Evolutionary conservation across 2,888 invertebrate genomes (phyloP).

Genomic region (Acrobasis consociella): DNA sequence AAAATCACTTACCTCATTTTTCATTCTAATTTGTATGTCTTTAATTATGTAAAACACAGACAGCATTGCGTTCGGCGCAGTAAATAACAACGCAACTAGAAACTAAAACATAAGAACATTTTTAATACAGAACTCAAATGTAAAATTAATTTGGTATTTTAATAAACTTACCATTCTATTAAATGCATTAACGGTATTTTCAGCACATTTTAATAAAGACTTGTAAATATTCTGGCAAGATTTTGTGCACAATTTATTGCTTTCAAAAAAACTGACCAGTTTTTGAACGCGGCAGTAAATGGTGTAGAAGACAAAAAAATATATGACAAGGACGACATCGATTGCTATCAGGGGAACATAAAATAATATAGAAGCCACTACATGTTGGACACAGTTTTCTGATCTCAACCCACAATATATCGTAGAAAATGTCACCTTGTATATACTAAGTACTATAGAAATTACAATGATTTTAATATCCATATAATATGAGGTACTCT

Average conservation of each 20-base stretch:
- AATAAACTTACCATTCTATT: slow-evolving; percentile 24
- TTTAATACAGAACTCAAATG: background rate
- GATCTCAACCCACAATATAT: slow-evolving; percentile 15
- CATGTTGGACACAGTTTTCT: slow-evolving; percentile 14
- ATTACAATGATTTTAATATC: slow-evolving; percentile 16
- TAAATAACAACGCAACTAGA: slow-evolving; percentile 28
- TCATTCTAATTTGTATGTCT: background rate
- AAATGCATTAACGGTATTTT: slow-evolving; percentile 24
- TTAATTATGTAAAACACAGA: slow-evolving; percentile 24
- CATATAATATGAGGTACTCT: slow-evolving; percentile 18
- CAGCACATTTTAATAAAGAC: slow-evolving; percentile 25
- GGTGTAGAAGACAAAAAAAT: slow-evolving; percentile 28
- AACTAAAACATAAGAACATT: slow-evolving; percentile 22
- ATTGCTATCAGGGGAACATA: slow-evolving; percentile 21
- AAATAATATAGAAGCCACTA: slow-evolving; percentile 8
- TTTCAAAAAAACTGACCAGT: slow-evolving; percentile 17
- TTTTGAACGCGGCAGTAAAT: slow-evolving; percentile 27
- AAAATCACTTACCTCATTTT: slow-evolving; percentile 1
- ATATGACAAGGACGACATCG: slow-evolving; percentile 28
- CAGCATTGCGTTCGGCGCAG: slow-evolving; percentile 25
- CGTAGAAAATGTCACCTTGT: slow-evolving; percentile 1
- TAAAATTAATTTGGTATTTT: background rate
- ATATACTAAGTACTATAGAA: background rate
- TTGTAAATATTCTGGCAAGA: slow-evolving; percentile 27
- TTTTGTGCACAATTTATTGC: slow-evolving; percentile 11